Percentiles rank a stretch among this genome's conserved stretches.
Evolutionary conservation across 2,113 vertebrate species (phyloP).

Genomic region (Dromiciops gliroides): DNA sequence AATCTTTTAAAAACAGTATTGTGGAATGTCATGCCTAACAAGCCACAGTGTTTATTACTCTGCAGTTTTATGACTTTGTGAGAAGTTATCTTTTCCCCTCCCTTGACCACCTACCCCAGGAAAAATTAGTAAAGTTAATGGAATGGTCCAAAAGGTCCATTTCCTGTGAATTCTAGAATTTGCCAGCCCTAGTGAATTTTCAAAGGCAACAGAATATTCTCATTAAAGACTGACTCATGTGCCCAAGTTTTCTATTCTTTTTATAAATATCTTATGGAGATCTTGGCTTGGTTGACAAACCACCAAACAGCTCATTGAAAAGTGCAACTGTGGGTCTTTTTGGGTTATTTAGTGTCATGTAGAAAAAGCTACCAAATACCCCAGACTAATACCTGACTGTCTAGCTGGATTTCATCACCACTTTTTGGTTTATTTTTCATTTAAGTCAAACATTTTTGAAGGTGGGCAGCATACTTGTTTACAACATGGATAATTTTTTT

Average conservation of each 20-base stretch:
- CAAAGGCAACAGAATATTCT: background rate
- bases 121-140: background rate
- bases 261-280: background rate
- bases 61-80: constrained; percentile 1
- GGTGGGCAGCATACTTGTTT: background rate
- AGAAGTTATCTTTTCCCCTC: background rate
- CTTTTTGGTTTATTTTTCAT: background rate
- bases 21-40: constrained; percentile 41
- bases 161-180: background rate
- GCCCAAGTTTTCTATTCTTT: background rate
- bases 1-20: constrained; percentile 20
- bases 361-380: background rate
- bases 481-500: background rate
- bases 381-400: background rate
- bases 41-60: constrained; percentile 14
- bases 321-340: background rate
- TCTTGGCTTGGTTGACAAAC: background rate
- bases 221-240: background rate
- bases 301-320: background rate
- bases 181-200: background rate
- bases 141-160: background rate
- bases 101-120: background rate
- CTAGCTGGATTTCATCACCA: background rate
- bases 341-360: background rate
- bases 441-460: background rate